Conservation (phyloP, 1,140 invertebrate genomes). For the Orchesella cincta region DNA sequence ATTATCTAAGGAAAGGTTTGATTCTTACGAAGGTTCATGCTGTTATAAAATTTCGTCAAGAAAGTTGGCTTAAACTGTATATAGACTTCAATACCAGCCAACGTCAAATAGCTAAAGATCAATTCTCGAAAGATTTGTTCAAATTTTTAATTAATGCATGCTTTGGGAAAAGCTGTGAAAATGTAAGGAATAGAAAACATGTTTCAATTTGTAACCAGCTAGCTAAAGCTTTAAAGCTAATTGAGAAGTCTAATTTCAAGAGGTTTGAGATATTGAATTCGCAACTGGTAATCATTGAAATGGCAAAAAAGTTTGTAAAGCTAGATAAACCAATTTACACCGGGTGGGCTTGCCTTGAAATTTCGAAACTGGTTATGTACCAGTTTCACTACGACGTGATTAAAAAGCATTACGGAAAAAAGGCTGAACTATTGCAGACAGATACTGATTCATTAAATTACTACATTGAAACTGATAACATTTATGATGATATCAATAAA, state of each 20-base stretch:
- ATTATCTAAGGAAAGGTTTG: slow-evolving; percentile 32
- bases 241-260: slow-evolving; percentile 13
- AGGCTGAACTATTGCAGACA: slow-evolving; percentile 31
- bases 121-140: slow-evolving; percentile 51
- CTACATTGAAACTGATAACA: slow-evolving; percentile 20
- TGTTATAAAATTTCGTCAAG: slow-evolving; percentile 33
- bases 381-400: slow-evolving; percentile 32
- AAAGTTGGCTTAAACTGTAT: slow-evolving; percentile 25
- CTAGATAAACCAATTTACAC: slow-evolving; percentile 33
- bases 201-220: slow-evolving; percentile 3
- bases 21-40: slow-evolving; percentile 19
- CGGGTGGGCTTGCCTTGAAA: slow-evolving; percentile 26
- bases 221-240: not conserved
- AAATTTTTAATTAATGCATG: slow-evolving; percentile 52
- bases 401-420: slow-evolving; percentile 20
- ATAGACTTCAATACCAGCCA: slow-evolving; percentile 26
- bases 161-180: slow-evolving; percentile 52
- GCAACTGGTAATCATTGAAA: not conserved
- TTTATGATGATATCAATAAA: slow-evolving; percentile 33
- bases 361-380: slow-evolving; percentile 25
- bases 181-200: slow-evolving; percentile 48
- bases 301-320: not conserved
- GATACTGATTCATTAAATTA: slow-evolving; percentile 36
- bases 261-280: slow-evolving; percentile 13
- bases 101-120: not conserved